These are phyloP conservation scores for Crypturellus tataupa DNA, from an alignment of 2,797 vertebrate genomes.

Conservation along the genomic window DNA sequence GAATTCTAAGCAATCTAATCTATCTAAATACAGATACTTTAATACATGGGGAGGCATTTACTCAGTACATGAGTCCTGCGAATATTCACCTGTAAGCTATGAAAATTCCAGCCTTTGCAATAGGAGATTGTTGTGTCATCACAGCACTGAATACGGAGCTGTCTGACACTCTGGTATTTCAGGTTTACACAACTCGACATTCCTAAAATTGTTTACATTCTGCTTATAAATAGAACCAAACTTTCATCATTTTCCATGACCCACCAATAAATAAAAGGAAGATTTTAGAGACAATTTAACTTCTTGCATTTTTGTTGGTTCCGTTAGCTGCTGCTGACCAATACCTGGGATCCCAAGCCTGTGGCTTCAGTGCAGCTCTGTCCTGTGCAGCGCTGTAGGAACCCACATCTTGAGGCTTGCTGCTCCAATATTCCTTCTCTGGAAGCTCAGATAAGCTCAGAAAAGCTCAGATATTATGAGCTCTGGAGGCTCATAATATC, in stretches of 20 bases:
- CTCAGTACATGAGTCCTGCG: neutral
- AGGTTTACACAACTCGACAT: neutral
- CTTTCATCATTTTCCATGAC: neutral
- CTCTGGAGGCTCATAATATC: neutral
- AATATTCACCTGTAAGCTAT: neutral
- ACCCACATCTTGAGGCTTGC: neutral
- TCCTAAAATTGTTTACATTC: neutral
- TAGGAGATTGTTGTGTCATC: neutral
- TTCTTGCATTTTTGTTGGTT: neutral
- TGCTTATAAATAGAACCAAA: neutral
- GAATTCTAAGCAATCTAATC: neutral
- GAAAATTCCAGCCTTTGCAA: neutral
- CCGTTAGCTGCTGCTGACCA: neutral
- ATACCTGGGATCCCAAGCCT: neutral
- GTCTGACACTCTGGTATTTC: neutral
- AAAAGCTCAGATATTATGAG: no score
- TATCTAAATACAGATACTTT: neutral
- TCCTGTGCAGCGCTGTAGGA: neutral
- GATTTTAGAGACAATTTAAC: neutral
- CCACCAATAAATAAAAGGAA: neutral
- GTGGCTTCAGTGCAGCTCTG: neutral
- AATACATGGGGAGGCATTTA: neutral
- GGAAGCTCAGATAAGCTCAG: neutral
- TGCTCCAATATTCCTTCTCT: neutral
- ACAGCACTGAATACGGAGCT: neutral